These are phyloP conservation scores for Pterophyllum scalare DNA, from an alignment of 2,113 vertebrate species.

Conservation along the genomic window DNA sequence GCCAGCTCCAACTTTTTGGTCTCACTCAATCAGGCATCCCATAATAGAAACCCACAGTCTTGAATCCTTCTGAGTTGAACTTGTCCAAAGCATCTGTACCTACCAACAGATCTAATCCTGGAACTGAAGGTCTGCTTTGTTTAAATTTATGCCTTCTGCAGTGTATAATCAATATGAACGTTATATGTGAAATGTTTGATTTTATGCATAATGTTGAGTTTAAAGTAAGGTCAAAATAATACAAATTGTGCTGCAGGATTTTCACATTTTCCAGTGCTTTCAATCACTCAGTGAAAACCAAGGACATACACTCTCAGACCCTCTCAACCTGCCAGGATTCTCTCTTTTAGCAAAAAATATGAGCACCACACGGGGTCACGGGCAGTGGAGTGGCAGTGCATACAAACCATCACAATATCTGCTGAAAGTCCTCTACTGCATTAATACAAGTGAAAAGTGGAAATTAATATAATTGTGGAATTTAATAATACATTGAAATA, in stretches of 20 bases:
- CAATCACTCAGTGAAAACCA: conserved; percentile 21
- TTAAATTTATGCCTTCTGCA: not conserved
- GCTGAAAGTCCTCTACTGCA: not conserved
- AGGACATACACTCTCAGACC: conserved; percentile 28
- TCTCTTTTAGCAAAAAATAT: conserved; percentile 22
- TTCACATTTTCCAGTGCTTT: conserved; percentile 19
- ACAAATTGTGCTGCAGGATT: conserved; percentile 28
- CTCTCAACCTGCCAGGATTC: conserved; percentile 3
- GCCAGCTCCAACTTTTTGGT: not conserved
- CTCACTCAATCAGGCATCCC: not conserved
- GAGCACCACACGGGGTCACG: conserved; percentile 17
- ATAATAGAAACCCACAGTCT: not conserved
- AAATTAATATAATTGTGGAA: conserved; percentile 17
- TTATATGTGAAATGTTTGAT: not conserved
- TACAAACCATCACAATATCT: not conserved
- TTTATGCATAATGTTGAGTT: conserved; percentile 25
- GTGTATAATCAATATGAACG: not conserved
- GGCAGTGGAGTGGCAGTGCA: not conserved
- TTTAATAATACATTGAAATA: not conserved
- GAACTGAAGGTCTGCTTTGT: not conserved
- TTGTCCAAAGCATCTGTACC: not conserved
- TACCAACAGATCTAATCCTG: not conserved
- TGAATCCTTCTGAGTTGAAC: not conserved
- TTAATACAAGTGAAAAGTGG: not conserved
- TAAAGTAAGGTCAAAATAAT: conserved; percentile 31